phyloP scores from a whole-genome alignment of 2,113 vertebrate genomes.

The Barbus barbus region DNA sequence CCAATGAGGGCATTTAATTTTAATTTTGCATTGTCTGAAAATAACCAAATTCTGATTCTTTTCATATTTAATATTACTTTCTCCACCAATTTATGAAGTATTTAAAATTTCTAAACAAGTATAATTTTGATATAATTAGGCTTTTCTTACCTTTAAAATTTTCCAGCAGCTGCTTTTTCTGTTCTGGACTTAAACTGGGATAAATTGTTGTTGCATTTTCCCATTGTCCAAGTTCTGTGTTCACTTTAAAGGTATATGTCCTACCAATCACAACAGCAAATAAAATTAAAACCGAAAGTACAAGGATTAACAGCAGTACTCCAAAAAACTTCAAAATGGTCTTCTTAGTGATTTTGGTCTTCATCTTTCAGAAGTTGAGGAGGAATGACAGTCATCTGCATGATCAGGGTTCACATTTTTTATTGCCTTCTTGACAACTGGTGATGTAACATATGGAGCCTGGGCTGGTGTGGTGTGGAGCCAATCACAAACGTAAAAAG shows the following conservation, averaged over 20 bases:
- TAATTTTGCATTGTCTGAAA: background rate
- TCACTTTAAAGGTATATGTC: constrained; percentile 64
- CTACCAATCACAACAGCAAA: constrained; percentile 61
- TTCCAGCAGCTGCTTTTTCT: constrained; percentile 59
- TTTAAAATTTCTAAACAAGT: background rate
- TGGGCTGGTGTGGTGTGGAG: background rate
- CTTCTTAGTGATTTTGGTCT: constrained; percentile 17
- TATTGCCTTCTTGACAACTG: background rate
- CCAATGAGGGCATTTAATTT: background rate
- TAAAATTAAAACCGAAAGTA: constrained; percentile 48
- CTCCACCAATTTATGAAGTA: background rate
- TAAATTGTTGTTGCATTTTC: constrained; percentile 59
- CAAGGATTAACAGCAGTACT: constrained; percentile 42
- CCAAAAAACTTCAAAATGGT: constrained; percentile 54
- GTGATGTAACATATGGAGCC: background rate
- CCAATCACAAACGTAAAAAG: background rate
- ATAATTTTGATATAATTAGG: background rate
- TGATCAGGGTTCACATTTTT: constrained; percentile 23
- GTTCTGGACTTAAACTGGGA: constrained; percentile 55
- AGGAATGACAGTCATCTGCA: background rate
- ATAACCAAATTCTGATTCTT: background rate
- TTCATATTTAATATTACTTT: background rate
- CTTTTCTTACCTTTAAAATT: constrained; percentile 68
- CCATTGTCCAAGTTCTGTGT: constrained; percentile 69
- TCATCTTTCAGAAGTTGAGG: constrained; percentile 58